These are phyloP conservation scores for Cynaeus angustus DNA, from an alignment of 2,888 invertebrate species.

Conservation along the genomic window DNA sequence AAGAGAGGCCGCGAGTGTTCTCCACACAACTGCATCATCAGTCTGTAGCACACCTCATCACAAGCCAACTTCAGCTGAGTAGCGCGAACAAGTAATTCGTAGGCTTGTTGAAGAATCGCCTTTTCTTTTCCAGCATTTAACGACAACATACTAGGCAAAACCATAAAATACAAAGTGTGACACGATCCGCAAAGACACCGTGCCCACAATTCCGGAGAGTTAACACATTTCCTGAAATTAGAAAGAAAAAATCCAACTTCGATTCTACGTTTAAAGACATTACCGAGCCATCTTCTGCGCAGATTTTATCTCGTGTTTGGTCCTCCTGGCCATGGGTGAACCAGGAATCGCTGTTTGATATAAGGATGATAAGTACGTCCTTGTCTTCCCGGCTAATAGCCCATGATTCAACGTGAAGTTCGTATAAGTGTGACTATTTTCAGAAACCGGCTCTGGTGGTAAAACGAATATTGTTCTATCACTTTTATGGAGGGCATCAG, in stretches of 20 bases:
- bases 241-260: neutral
- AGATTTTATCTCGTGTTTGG: constrained; percentile 95
- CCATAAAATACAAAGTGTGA: constrained; percentile 96
- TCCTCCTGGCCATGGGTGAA: constrained; percentile 93
- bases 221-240: constrained; percentile 65
- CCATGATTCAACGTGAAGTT: constrained; percentile 78
- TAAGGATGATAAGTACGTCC: constrained; percentile 66
- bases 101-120: constrained; percentile 85
- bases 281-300: constrained; percentile 88
- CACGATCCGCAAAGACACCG: constrained; percentile 91
- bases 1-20: constrained; percentile 94
- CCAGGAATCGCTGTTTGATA: constrained; percentile 76
- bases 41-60: constrained; percentile 98
- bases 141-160: constrained; percentile 90
- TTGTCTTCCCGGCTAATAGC: constrained; percentile 71
- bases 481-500: constrained; percentile 85
- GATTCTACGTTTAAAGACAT: constrained; percentile 31
- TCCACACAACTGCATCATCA: constrained; percentile 99
- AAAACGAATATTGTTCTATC: constrained; percentile 96
- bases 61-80: constrained; percentile 89
- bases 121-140: constrained; percentile 83
- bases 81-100: constrained; percentile 90
- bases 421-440: constrained; percentile 70
- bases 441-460: constrained; percentile 86
- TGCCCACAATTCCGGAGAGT: constrained; percentile 90